Conservation (phyloP, 2,113 vertebrate species). For the Tyrannus savana region DNA sequence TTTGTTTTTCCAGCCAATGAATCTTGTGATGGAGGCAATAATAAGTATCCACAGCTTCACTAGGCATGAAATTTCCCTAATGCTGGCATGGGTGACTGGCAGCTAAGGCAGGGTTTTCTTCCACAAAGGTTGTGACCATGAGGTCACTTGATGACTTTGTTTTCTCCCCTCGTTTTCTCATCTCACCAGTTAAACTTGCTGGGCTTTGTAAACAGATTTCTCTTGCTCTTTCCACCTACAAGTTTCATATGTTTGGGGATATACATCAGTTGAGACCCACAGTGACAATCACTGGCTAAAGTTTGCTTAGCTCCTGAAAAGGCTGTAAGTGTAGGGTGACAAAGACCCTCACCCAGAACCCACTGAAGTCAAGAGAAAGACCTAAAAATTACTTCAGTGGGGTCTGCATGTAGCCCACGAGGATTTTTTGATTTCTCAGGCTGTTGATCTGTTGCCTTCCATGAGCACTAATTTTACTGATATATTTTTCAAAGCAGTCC, state of each 20-base stretch:
- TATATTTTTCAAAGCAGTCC: neutral
- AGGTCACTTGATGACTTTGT: neutral
- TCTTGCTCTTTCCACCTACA: neutral
- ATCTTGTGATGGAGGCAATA: neutral
- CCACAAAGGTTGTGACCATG: neutral
- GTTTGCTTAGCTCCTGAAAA: neutral
- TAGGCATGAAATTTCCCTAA: neutral
- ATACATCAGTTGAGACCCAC: neutral
- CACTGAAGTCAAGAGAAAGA: neutral
- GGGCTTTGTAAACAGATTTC: neutral
- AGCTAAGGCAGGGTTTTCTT: neutral
- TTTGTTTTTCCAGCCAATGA: neutral
- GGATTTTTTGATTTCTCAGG: neutral
- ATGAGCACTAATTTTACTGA: slow-evolving; percentile 13
- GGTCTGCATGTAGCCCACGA: neutral
- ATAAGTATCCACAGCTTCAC: neutral
- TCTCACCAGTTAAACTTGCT: neutral
- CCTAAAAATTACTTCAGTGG: neutral
- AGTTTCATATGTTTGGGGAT: neutral
- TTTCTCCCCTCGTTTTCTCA: neutral
- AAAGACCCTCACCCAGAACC: neutral
- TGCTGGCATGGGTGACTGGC: fast-evolving
- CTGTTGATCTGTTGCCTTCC: slow-evolving; percentile 9
- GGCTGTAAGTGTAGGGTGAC: fast-evolving
- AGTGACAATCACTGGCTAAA: neutral